Conservation (phyloP, 2,888 invertebrate genomes). For the Molanna angustata region DNA sequence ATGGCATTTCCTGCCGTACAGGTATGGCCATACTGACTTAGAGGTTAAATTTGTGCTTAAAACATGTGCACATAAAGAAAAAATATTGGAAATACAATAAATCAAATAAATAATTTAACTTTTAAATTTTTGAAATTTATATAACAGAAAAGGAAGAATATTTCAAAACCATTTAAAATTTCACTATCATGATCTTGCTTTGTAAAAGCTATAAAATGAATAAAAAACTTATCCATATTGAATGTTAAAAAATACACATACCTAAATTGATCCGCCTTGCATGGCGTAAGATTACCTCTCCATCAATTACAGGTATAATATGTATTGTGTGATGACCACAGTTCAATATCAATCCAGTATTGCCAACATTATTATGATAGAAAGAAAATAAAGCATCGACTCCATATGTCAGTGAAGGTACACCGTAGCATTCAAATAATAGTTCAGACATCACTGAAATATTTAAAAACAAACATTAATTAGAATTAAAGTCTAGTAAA, state of each 20-base stretch:
- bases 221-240: not conserved
- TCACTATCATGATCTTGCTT: not conserved
- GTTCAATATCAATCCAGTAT: slow-evolving; percentile 73
- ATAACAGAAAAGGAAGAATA: not conserved
- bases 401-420: slow-evolving; percentile 84
- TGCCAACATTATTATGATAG: slow-evolving; percentile 59
- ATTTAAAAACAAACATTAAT: too few relatives aligned
- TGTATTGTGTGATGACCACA: slow-evolving; percentile 89
- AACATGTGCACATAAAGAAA: too few relatives aligned
- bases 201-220: not conserved
- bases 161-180: not conserved
- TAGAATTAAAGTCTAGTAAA: too few relatives aligned
- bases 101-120: not conserved
- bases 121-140: not conserved
- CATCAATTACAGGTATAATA: slow-evolving; percentile 77
- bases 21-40: too few relatives aligned
- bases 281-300: slow-evolving; percentile 65
- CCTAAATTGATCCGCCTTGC: slow-evolving; percentile 83
- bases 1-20: too few relatives aligned
- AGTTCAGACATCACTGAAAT: slow-evolving; percentile 89
- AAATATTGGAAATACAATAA: not conserved
- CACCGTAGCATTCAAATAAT: slow-evolving; percentile 87
- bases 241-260: slow-evolving; percentile 22
- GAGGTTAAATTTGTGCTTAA: too few relatives aligned
- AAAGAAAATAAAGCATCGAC: slow-evolving; percentile 81